A percentile compares a stretch with the other conserved stretches of the same genome.
These are phyloP conservation scores for Neosilurus hyrtlii DNA, from an alignment of 2,797 vertebrate species.

Conservation along the genomic window DNA sequence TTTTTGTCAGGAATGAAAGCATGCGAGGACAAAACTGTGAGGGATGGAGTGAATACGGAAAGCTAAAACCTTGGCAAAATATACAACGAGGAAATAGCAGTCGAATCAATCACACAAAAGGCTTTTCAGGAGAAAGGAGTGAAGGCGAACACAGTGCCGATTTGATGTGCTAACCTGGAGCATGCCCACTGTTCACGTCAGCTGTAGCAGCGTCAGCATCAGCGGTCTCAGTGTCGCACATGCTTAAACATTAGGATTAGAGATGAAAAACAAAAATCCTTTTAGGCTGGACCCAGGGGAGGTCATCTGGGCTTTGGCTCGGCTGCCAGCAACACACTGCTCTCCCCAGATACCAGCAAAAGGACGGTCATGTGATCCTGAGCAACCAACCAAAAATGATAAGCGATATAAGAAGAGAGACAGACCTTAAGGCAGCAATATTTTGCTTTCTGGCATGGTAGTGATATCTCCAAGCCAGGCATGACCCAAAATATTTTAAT, in stretches of 20 bases:
- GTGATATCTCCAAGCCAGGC: conserved; percentile 30
- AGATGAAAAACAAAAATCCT: conserved; percentile 76
- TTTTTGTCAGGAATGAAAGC: conserved; percentile 56
- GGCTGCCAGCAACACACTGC: conserved; percentile 41
- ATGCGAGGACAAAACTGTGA: conserved; percentile 1
- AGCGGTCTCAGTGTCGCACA: conserved; percentile 35
- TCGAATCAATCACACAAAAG: conserved; percentile 34
- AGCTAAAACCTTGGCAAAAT: conserved; percentile 34
- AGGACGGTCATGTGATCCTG: conserved; percentile 41
- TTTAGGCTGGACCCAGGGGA: conserved; percentile 66
- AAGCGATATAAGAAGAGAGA: conserved; percentile 26
- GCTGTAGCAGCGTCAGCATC: conserved; percentile 28
- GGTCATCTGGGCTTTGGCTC: conserved; percentile 70
- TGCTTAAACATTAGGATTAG: conserved; percentile 65
- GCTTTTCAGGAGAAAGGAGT: conserved; percentile 16
- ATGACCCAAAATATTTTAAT: conserved; percentile 17
- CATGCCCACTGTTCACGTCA: conserved; percentile 10
- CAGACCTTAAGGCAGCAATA: conserved; percentile 36
- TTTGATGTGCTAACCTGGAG: conserved; percentile 51
- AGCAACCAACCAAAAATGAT: conserved; percentile 47
- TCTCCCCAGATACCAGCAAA: conserved; percentile 55
- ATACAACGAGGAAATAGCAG: conserved; percentile 37
- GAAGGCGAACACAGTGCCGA: conserved; percentile 27
- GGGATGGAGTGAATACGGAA: conserved; percentile 24
- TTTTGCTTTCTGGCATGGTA: background rate